Evolutionary conservation across 2,797 vertebrate species (phyloP).

Genomic region (Pithecia hirsuta): DNA sequence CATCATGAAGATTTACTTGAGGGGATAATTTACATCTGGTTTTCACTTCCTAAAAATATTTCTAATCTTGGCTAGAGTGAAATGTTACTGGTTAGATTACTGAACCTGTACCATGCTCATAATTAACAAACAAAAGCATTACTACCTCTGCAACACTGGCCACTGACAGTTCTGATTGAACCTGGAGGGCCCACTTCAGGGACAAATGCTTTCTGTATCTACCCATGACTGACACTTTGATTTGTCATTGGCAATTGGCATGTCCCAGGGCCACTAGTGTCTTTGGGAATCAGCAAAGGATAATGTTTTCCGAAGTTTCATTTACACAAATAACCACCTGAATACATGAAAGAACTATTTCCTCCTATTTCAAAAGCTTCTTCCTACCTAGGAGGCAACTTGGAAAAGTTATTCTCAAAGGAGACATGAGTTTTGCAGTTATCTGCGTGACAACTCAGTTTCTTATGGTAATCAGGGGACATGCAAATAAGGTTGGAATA

Average conservation of each 20-base stretch:
- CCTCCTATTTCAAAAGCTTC: constrained; percentile 18
- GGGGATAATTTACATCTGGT: not conserved
- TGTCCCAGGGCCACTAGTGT: not conserved
- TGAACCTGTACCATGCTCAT: not conserved
- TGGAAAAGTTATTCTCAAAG: not conserved
- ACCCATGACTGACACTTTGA: not conserved
- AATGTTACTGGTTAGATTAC: not conserved
- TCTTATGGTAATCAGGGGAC: not conserved
- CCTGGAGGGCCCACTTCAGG: not conserved
- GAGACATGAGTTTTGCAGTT: not conserved
- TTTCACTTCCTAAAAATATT: not conserved
- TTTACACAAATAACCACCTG: not conserved
- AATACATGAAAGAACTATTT: not conserved
- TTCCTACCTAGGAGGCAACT: not conserved
- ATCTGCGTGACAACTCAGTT: not conserved
- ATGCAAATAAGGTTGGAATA: not conserved
- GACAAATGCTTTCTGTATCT: not conserved
- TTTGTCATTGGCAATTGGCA: constrained; percentile 24
- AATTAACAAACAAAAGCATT: not conserved
- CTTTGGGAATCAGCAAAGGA: constrained; percentile 32
- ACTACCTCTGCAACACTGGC: not conserved
- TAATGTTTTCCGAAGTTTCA: constrained; percentile 40
- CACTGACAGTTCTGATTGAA: constrained; percentile 23
- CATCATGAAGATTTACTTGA: not conserved
- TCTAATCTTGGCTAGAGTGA: not conserved